Percentiles rank a stretch among this genome's conserved stretches.
Evolutionary conservation across 1,140 invertebrate genomes (phyloP).

Genomic region (Apis dorsata): DNA sequence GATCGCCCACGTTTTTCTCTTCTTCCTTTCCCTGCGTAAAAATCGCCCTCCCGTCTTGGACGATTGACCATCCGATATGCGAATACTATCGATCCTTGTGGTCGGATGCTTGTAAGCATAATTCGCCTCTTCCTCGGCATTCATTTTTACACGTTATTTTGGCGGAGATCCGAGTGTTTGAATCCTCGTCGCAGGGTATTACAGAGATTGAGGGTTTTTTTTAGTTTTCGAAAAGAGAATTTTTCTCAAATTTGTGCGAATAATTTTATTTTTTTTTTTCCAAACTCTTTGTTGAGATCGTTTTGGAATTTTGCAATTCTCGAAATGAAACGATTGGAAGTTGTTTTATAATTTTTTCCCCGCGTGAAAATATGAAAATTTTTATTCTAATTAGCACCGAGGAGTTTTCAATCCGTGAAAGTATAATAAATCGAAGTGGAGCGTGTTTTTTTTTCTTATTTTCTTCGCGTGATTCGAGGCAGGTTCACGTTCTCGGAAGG

Average conservation of each 20-base stretch:
- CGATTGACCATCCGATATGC: constrained; percentile 36
- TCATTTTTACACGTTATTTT: background rate
- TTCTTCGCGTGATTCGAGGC: background rate
- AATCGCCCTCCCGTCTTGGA: constrained; percentile 40
- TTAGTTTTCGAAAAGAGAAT: too few relatives aligned
- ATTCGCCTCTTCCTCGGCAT: background rate
- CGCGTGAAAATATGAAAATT: too few relatives aligned
- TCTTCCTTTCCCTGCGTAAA: background rate
- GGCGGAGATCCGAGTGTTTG: background rate
- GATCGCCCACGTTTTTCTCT: constrained; percentile 22
- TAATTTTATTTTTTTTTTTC: too few relatives aligned
- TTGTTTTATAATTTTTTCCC: too few relatives aligned
- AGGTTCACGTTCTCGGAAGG: background rate
- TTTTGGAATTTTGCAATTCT: too few relatives aligned
- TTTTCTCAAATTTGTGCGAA: too few relatives aligned
- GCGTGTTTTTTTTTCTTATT: background rate
- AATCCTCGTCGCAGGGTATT: background rate
- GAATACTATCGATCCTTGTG: constrained; percentile 6
- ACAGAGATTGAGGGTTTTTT: too few relatives aligned
- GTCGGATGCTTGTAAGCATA: background rate
- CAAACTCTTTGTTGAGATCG: too few relatives aligned
- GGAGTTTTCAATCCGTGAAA: background rate
- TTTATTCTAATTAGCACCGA: background rate
- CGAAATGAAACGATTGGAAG: too few relatives aligned
- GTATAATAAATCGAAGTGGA: background rate